Conservation (phyloP, 2,888 invertebrate genomes). For the Pachymerium ferrugineum region DNA sequence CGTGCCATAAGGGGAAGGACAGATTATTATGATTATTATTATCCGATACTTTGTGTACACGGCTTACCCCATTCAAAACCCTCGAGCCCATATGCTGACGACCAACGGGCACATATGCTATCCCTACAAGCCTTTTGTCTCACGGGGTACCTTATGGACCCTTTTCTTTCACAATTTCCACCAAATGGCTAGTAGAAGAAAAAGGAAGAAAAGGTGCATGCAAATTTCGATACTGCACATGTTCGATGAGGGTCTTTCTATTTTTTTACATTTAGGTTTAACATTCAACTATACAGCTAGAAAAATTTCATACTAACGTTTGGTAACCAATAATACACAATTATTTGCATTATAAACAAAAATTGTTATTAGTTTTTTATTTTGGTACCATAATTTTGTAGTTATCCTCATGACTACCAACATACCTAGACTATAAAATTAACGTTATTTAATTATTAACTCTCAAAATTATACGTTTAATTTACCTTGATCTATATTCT, state of each 20-base stretch:
- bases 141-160: not conserved
- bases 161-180: not conserved
- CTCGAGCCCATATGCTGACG: not conserved
- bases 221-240: not conserved
- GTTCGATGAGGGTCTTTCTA: too few species aligned
- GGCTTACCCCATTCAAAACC: not conserved
- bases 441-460: not conserved
- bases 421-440: too few species aligned
- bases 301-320: too few species aligned
- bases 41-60: conserved; percentile 13
- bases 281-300: too few species aligned
- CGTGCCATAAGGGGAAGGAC: not conserved
- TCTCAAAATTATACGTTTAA: not conserved
- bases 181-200: too few species aligned
- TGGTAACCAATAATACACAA: too few species aligned
- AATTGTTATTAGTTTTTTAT: too few species aligned
- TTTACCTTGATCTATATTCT: not conserved
- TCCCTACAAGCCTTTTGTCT: not conserved
- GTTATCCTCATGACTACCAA: too few species aligned
- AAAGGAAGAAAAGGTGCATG: not conserved
- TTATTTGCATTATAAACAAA: too few species aligned
- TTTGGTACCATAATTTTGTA: too few species aligned
- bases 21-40: conserved; percentile 13
- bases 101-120: not conserved
- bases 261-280: too few species aligned